Evolutionary conservation across 1,140 invertebrate species (phyloP), one percentile per base, ranked within the genome.

Genomic region (Apis florea): DNA sequence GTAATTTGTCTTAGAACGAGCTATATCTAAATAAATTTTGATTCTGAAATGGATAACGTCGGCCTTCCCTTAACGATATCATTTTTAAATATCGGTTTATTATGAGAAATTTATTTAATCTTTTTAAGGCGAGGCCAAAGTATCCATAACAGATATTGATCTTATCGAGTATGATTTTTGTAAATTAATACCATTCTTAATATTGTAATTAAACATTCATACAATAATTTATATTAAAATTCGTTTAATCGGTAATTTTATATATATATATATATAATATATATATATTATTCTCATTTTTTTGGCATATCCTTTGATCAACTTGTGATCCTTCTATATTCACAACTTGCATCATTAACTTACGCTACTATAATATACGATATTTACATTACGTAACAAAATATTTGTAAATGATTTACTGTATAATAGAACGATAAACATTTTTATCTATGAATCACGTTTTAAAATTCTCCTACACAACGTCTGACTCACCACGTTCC

Each of bases 221-320:
- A 67, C 19, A 54, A 68, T 63, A 79, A 51, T 58, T 79, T 71
- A 24, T n/a, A 47, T 80, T 86, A 83, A 24, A 61, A 71, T 74
- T 73, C 56, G 47, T 88, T 85, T 87, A 83, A 87, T 88, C 83
- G 19, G 63, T 85, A 75, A 80, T 87, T 85, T 73, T 67, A 84
- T 83, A 78, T 89, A 89, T 90, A 91, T 90, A 88, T 90, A 91
- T 90, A 88, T 90, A 84, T 83, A 78, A n/a, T 89, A 89, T 90
- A 91, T 90, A 88, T 90, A 91, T 90, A 88, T 90, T 89, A 92
- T 40, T 79, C 67, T 83, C 40, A 54, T 89, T 86, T 93, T 93
- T 94, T 94, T 93, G 93, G 93, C 93, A 94, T 94, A 89, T 92
- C 89, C 88, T 90, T 84, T 86, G 91, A 92, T 91, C 90, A 91